Base-by-base conservation (phyloP, 2,888 invertebrate genomes). In the Coenonympha arcania region DNA sequence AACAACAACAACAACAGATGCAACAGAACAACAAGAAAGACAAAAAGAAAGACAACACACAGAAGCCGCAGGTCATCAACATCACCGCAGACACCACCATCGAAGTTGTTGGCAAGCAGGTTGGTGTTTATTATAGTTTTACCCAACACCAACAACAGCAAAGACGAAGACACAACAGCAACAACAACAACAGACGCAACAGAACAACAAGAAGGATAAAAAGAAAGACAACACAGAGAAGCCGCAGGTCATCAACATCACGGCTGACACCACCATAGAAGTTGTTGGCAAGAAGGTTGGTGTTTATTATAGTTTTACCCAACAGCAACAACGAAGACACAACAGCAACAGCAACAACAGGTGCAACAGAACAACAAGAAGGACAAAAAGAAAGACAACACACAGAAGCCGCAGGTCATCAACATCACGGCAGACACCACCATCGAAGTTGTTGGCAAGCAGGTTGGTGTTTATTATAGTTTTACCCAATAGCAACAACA, bases 261-360 rank as follows among this genome's bases (percentile, higher is more conserved):
- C 80, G 0, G 71, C 78, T 0, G 80, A 83, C 24, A 80, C 82
- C 4, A 80, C 80, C 1, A 73, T 81, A 1, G 77, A 83, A 53
- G 68, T 80, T 16, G 73, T 79, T 19, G 72, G 63, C 28, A 73
- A 76, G 30, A 57, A 59, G 40, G 76, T 58, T 68, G 65, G 76
- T 73, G n/a, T 20, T n/a, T n/a, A n/a, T n/a, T n/a, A n/a, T n/a
- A n/a, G n/a, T n/a, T n/a, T n/a, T n/a, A n/a, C n/a, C n/a, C n/a
- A 51, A 16, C 56, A 48, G 37, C 46, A 31, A 28, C 56, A 58
- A 22, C 50, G 34, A 48, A 58, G 28, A 48, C 57, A 36, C 36
- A 37, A 22, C 37, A 22, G 5, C 36, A 36, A 6, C 36, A n/a
- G n/a, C n/a, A 18, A 18, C 58, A 64, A 54, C 57, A 63, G 50